Base-by-base conservation (phyloP, 2,113 vertebrate genomes). In the Buteo buteo region DNA sequence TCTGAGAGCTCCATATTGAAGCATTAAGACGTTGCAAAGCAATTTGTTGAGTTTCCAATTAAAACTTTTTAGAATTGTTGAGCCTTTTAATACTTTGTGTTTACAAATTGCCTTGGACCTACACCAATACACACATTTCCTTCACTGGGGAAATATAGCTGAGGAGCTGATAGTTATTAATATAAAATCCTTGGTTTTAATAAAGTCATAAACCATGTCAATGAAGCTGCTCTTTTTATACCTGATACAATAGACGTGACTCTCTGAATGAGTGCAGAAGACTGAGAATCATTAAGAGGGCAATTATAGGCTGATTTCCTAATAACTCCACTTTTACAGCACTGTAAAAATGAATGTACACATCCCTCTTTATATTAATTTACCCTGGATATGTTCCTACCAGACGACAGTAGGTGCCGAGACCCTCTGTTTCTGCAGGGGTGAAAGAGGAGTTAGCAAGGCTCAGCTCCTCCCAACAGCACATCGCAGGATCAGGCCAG, bases 101-200 rank as follows among this genome's bases (percentile, higher is more conserved):
- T 96, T 86, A 94, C 96, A 93, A 73, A 94, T 91, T 58, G 45
- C 66, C 86, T 81, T 69, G 66, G 96, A 94, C 89, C 42, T 76
- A 44, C 71, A 64, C 79, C 36, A 40, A 59, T 8, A 10, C 15
- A 11, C 54, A 55, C 59, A 47, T 19, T 65, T 74, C 62, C 84
- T 84, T 93, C 84, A 11, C 34, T 71, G 54, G 96, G 89, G 88
- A 74, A 72, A 83, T 86, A 62, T 3, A 59, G 36, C 91, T 3
- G 31, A 42, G 76, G 91, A 95, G 65, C 64, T 69, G 38, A 38
- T 52, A 20, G 72, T 85, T 92, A 69, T 64, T 88, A 71, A 74
- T n/a, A 8, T 9, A 5, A 79, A 96, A 73, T 69, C 88, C 69
- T 11, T 11, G 25, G 80, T 47, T 90, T 82, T 93, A 83, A 86